Percentiles rank a stretch among this genome's conserved stretches.
These are phyloP conservation scores for Rhagoletis zephyria DNA, from an alignment of 1,140 invertebrate genomes.

Conservation along the genomic window DNA sequence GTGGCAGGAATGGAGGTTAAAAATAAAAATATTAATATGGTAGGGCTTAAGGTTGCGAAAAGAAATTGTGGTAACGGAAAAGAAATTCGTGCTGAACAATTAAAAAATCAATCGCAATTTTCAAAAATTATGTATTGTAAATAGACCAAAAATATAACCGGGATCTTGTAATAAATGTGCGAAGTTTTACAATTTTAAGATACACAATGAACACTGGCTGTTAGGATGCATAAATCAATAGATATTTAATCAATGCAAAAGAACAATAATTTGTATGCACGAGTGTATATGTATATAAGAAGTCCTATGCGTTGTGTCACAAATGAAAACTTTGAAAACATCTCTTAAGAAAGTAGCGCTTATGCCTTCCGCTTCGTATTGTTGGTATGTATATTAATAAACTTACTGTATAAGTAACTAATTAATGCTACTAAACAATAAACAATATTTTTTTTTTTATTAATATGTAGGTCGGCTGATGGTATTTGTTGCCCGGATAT, in stretches of 20 bases:
- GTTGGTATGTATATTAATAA: conserved; percentile 50
- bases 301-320: neutral
- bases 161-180: too few species aligned
- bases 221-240: neutral
- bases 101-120: too few species aligned
- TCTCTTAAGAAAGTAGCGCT: neutral
- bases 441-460: conserved; percentile 21
- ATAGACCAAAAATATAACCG: neutral
- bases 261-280: neutral
- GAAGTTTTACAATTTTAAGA: neutral
- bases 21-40: neutral
- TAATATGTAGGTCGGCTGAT: neutral
- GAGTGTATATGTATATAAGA: neutral
- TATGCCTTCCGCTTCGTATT: neutral
- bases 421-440: conserved; percentile 53
- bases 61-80: neutral
- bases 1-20: neutral
- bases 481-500: neutral
- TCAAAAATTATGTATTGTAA: neutral
- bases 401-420: conserved; percentile 51
- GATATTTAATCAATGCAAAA: neutral
- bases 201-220: neutral
- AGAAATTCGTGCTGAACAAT: too few species aligned
- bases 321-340: conserved; percentile 2
- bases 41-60: neutral